A percentile compares a stretch with the other conserved stretches of the same genome.
These are phyloP conservation scores for Rynchops niger DNA, from an alignment of 2,113 vertebrate genomes.

Conservation along the genomic window DNA sequence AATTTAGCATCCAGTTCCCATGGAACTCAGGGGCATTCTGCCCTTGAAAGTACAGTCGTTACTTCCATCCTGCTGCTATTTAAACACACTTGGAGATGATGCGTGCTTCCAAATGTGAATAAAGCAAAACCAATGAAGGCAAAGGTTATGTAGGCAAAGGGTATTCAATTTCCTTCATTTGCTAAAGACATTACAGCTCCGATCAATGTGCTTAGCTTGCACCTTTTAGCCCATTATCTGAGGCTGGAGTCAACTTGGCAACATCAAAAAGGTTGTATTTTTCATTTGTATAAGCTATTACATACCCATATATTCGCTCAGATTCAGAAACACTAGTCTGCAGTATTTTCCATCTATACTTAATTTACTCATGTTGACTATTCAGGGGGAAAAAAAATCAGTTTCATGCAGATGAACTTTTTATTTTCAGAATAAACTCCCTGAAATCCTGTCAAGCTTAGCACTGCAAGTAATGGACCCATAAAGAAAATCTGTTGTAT, in stretches of 20 bases:
- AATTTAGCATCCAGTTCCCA: background rate
- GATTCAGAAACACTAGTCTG: background rate
- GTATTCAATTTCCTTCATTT: background rate
- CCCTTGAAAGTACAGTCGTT: slow-evolving; percentile 11
- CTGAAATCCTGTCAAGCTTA: background rate
- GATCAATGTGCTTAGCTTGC: background rate
- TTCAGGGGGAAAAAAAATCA: background rate
- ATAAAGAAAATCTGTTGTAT: background rate
- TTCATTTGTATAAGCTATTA: background rate
- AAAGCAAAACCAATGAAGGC: slow-evolving; percentile 1
- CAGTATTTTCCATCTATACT: background rate
- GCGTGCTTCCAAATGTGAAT: slow-evolving; percentile 1
- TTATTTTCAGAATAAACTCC: background rate
- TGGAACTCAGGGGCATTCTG: background rate
- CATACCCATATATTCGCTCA: background rate
- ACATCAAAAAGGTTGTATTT: background rate
- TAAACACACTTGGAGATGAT: background rate
- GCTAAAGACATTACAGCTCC: background rate
- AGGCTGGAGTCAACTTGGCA: background rate
- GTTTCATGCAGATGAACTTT: background rate
- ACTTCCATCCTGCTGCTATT: slow-evolving; percentile 40
- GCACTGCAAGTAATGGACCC: background rate
- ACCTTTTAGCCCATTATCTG: background rate
- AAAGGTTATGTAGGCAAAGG: slow-evolving; percentile 40
- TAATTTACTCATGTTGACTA: background rate